Percentiles rank a stretch among this genome's conserved stretches.
Conservation (phyloP, 2,888 invertebrate genomes). For the Calliscelio sp. region DNA sequence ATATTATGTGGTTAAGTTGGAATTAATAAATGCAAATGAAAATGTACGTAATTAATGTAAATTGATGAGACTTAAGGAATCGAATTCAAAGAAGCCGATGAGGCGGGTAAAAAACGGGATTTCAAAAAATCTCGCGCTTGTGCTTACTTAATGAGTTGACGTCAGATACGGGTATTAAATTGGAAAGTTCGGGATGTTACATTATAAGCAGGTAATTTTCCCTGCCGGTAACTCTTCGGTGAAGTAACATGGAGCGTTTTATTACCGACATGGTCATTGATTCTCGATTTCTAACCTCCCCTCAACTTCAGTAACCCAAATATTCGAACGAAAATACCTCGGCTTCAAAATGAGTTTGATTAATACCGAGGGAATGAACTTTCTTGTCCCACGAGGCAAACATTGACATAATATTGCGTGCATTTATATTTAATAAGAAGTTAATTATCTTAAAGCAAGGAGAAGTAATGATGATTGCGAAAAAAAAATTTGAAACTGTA, state of each 20-base stretch:
- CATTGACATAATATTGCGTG: no score
- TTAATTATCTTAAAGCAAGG: no score
- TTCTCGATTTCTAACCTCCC: slow-evolving; percentile 65
- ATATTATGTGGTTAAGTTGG: slow-evolving; percentile 1
- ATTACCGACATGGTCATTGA: slow-evolving; percentile 83
- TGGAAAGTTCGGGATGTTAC: slow-evolving; percentile 37
- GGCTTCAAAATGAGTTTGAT: slow-evolving; percentile 1
- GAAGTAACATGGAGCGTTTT: slow-evolving; percentile 76
- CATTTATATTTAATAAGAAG: no score
- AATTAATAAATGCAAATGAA: slow-evolving; percentile 50
- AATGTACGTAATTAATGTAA: slow-evolving; percentile 48
- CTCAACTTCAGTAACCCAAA: slow-evolving; percentile 39
- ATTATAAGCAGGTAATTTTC: slow-evolving; percentile 62
- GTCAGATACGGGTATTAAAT: slow-evolving; percentile 23
- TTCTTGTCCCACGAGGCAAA: no score
- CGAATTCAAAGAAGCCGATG: slow-evolving; percentile 13
- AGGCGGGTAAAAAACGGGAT: neutral
- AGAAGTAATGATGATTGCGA: no score
- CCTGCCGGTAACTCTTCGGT: slow-evolving; percentile 81
- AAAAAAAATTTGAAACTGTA: no score
- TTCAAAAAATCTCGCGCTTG: neutral
- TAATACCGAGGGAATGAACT: neutral
- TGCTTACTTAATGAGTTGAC: slow-evolving; percentile 20
- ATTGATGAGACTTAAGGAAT: slow-evolving; percentile 13
- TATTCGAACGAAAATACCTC: slow-evolving; percentile 8